Conservation (phyloP, 1,140 invertebrate species). For the Temnothorax curvispinosus region DNA sequence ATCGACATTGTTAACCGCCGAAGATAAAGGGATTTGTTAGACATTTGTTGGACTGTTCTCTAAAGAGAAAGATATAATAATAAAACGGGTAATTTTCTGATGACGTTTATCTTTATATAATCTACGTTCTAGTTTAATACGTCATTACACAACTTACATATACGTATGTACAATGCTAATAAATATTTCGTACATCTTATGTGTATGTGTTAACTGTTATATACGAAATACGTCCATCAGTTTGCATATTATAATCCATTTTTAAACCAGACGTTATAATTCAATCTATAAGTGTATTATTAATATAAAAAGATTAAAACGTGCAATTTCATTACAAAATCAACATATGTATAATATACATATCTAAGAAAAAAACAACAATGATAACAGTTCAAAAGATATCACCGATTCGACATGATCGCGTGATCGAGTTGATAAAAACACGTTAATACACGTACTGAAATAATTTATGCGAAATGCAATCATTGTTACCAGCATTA, state of each 20-base stretch:
- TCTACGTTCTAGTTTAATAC: conserved; percentile 34
- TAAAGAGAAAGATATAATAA: conserved; percentile 11
- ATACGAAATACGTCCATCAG: conserved; percentile 30
- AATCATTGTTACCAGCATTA: conserved; percentile 29
- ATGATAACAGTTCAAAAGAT: conserved; percentile 26
- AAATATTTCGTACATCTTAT: conserved; percentile 23
- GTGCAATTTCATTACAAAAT: conserved; percentile 22
- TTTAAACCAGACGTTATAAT: conserved; percentile 10
- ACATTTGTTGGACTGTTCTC: conserved; percentile 60
- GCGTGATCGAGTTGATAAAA: conserved; percentile 18
- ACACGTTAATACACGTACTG: background rate
- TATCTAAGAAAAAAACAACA: background rate
- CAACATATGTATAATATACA: background rate
- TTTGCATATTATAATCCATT: conserved; percentile 35
- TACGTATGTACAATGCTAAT: conserved; percentile 67
- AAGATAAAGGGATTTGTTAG: conserved; percentile 15
- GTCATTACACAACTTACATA: conserved; percentile 54
- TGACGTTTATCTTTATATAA: conserved; percentile 57
- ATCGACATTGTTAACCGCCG: conserved; percentile 21
- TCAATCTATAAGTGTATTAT: background rate
- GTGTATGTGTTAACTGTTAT: conserved; percentile 30
- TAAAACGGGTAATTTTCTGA: conserved; percentile 39
- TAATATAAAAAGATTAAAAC: conserved; percentile 1
- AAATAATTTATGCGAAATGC: conserved; percentile 35
- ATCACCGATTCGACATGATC: background rate